These are phyloP conservation scores for Mamestra configurata DNA, from an alignment of 1,140 invertebrate species.

Conservation along the genomic window DNA sequence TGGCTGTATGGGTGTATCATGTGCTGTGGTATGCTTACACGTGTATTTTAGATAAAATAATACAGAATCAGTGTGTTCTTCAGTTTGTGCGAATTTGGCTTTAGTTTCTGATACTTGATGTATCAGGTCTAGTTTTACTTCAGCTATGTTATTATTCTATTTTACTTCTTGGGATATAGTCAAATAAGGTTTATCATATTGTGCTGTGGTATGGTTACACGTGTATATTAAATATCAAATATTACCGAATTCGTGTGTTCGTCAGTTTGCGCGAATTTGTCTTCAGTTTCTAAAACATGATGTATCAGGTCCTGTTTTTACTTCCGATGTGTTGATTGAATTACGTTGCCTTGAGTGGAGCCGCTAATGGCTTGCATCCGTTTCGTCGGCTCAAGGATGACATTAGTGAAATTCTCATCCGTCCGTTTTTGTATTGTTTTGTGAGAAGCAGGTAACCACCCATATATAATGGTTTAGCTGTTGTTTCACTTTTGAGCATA, in stretches of 20 bases:
- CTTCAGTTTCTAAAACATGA: constrained; percentile 5
- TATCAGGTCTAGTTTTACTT: constrained; percentile 17
- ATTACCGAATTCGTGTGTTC: neutral
- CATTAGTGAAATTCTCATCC: constrained; percentile 30
- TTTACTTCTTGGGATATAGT: no score
- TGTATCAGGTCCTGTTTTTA: constrained; percentile 15
- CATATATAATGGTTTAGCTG: constrained; percentile 8
- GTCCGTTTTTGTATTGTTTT: constrained; percentile 37
- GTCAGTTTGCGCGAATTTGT: neutral
- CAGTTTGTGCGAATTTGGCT: neutral
- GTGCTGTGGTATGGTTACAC: constrained; percentile 54
- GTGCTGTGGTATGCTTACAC: constrained; percentile 54
- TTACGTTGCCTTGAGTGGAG: neutral
- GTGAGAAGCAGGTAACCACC: constrained; percentile 28
- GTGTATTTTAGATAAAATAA: neutral
- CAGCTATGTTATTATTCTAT: constrained; percentile 31
- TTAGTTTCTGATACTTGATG: constrained; percentile 7
- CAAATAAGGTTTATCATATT: constrained; percentile 57
- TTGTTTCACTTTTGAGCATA: neutral
- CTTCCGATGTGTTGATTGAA: constrained; percentile 40
- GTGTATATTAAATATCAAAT: neutral
- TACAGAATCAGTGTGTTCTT: neutral
- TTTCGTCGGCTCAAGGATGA: constrained; percentile 26
- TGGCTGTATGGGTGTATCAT: constrained; percentile 53
- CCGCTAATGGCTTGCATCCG: constrained; percentile 31